Base-by-base conservation (phyloP, 2,888 invertebrate species). In the Pterostichus madidus region DNA sequence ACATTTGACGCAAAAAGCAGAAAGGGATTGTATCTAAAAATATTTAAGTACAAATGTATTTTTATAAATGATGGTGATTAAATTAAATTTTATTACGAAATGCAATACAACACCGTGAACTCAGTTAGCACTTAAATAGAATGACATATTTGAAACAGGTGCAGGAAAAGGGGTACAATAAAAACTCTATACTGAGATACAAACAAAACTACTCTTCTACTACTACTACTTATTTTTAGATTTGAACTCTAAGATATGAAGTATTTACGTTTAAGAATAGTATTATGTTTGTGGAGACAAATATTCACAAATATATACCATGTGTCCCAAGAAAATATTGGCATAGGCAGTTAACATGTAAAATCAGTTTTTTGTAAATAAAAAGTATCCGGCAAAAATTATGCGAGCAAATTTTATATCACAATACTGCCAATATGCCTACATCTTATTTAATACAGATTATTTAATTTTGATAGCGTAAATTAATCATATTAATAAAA, bases 81-180 rank as follows among this genome's bases (percentile, higher is more conserved):
- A 10, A 49, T 49, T 49, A 5, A 39, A 39, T 8, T 39, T 39
- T 49, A 49, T 49, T 49, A 49, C 11, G 11, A 49, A 49, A 13
- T 49, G 10, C 49, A 5, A 7, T 39, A 39, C 39, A 39, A 39
- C 39, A 5, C 39, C 1, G 39, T 8, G 39, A 39, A 39, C 39
- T 39, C 7, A 7, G 39, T 8, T 39, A 7, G 8, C 8, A 5
- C 39, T 39, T 64, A 64, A 64, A 59, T 59, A 59, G 59, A 59
- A 35, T 64, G 64, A 64, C 35, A 35, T 13, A 64, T 64, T 64
- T 13, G 32, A 35, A 64, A 5, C 64, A 64, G 64, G 64, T 64
- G 64, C 35, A 32, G 64, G 10, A 31, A 24, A 8, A 59, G 31
- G 11, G 32, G n/a, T 32, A 64, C 32, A 64, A 64, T 64, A 59